Evolutionary conservation across 2,797 vertebrate genomes (phyloP).

Genomic region (Ptychobarbus kaznakovi): DNA sequence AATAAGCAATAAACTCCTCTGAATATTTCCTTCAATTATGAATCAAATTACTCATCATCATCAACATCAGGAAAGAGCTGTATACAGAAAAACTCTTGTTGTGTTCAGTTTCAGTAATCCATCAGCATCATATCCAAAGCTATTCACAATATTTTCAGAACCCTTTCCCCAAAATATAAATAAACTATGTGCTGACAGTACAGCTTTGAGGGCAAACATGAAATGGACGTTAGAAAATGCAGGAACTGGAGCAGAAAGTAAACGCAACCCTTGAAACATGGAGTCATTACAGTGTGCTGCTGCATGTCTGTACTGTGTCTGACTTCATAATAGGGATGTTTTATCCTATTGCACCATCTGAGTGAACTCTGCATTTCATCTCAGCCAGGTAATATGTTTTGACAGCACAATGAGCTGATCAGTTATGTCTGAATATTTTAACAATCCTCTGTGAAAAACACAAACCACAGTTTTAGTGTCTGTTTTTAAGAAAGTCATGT

Average conservation of each 20-base stretch:
- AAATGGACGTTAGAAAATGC: constrained; percentile 49
- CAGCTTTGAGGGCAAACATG: constrained; percentile 29
- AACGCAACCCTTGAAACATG: constrained; percentile 39
- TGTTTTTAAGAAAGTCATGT: background rate
- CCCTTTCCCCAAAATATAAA: background rate
- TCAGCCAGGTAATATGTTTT: constrained; percentile 18
- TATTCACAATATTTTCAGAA: background rate
- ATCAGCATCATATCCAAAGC: background rate
- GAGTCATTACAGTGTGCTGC: constrained; percentile 18
- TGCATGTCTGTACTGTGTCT: constrained; percentile 26
- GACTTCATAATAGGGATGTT: constrained; percentile 39
- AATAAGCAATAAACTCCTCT: background rate
- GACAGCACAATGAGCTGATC: constrained; percentile 31
- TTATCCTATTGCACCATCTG: background rate
- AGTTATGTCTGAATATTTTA: constrained; percentile 5
- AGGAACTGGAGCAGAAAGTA: constrained; percentile 73
- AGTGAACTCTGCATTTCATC: constrained; percentile 30
- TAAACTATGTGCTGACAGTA: constrained; percentile 16
- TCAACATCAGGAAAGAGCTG: background rate
- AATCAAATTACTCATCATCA: background rate
- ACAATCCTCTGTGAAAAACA: background rate
- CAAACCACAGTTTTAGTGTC: background rate
- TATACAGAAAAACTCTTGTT: background rate
- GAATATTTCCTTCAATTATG: background rate
- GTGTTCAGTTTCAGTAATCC: background rate